A percentile compares a stretch with the other conserved stretches of the same genome.
Evolutionary conservation across 2,888 invertebrate genomes (phyloP).

Genomic region (Hydrotaea diabolus): DNA sequence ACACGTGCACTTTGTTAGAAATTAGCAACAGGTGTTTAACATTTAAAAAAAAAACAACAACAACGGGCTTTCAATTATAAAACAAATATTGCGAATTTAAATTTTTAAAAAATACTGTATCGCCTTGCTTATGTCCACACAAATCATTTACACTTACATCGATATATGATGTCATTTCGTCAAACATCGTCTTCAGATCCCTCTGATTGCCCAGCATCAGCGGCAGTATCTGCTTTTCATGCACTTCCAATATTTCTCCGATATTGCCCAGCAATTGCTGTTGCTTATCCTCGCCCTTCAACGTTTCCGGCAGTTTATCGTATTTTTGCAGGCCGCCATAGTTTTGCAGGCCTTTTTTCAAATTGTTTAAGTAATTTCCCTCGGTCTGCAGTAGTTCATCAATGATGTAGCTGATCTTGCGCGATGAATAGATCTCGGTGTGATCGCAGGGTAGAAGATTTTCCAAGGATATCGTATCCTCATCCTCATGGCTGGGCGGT

Average conservation of each 20-base stretch:
- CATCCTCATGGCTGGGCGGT: constrained; percentile 76
- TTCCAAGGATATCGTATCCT: constrained; percentile 77
- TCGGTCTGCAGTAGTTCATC: constrained; percentile 80
- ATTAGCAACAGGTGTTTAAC: constrained; percentile 70
- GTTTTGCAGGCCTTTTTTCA: constrained; percentile 77
- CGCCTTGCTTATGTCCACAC: too few relatives aligned
- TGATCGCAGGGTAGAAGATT: constrained; percentile 80
- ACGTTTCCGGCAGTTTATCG: constrained; percentile 74
- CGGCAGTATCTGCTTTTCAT: constrained; percentile 81
- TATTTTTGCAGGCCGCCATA: constrained; percentile 75
- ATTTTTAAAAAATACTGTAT: neutral
- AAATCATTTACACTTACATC: constrained; percentile 75
- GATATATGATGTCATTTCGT: constrained; percentile 77
- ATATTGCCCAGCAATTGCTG: constrained; percentile 91
- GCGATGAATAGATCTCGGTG: constrained; percentile 78
- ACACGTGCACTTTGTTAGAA: constrained; percentile 24
- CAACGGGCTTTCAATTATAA: neutral
- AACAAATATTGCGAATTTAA: too few relatives aligned
- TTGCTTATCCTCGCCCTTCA: constrained; percentile 74
- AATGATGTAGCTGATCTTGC: constrained; percentile 79
- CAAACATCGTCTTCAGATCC: constrained; percentile 78
- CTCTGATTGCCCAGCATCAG: constrained; percentile 77
- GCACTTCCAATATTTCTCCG: constrained; percentile 94
- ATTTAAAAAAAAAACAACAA: constrained; percentile 39
- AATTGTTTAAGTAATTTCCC: constrained; percentile 78